Conservation (phyloP, 2,113 vertebrate species). For the Caracal caracal region DNA sequence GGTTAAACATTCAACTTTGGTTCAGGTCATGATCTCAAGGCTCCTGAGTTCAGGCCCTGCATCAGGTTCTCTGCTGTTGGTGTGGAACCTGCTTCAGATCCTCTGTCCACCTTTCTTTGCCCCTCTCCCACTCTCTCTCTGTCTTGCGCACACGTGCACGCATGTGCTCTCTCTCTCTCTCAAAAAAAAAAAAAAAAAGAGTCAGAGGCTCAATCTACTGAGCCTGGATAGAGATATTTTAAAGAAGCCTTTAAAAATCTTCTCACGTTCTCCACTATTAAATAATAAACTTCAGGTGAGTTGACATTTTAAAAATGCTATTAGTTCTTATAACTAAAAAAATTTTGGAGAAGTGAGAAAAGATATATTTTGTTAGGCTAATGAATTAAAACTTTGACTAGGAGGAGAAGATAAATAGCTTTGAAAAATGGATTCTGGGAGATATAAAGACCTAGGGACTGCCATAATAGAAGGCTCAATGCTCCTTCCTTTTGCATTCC, state of each 20-base stretch:
- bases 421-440: slow-evolving; percentile 25
- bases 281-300: slow-evolving; percentile 65
- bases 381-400: slow-evolving; percentile 14
- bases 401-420: neutral
- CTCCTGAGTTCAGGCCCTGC: too few relatives aligned
- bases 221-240: neutral
- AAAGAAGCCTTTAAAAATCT: slow-evolving; percentile 1
- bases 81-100: too few relatives aligned
- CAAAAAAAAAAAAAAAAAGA: too few relatives aligned
- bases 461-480: neutral
- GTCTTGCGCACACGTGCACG: too few relatives aligned
- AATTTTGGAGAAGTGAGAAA: slow-evolving; percentile 29
- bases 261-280: slow-evolving; percentile 19
- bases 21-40: too few relatives aligned
- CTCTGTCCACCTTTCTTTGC: too few relatives aligned
- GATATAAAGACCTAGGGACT: neutral
- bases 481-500: neutral
- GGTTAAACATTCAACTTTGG: too few relatives aligned
- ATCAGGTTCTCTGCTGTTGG: too few relatives aligned
- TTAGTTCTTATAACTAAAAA: slow-evolving; percentile 38
- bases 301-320: neutral
- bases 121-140: too few relatives aligned
- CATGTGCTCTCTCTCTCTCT: too few relatives aligned
- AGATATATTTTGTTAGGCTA: slow-evolving; percentile 20
- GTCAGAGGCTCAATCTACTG: too few relatives aligned